Base-by-base conservation (phyloP, 1,140 invertebrate species). In the Ips typographus region DNA sequence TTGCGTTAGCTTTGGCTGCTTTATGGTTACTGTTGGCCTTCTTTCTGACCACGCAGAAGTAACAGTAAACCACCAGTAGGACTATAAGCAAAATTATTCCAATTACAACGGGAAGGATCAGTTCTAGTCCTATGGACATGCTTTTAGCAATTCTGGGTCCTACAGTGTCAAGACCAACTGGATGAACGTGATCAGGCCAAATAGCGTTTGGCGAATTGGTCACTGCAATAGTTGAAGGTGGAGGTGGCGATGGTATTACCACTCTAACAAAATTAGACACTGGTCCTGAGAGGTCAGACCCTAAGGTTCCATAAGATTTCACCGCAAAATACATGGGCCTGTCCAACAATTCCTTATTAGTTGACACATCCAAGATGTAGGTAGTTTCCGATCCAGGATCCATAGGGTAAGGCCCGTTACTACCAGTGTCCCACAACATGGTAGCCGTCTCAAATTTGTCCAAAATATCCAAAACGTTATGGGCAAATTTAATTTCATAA, bases 241-340 rank as follows among this genome's bases (percentile, higher is more conserved):
- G 81, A 44, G 80, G 82, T 8, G 83, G 83, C 8, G 81, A 82
- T 1, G 83, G 83, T 1, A 86, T 81, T 41, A 82, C 78, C 38
- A 85, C 78, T 22, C 82, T 74, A 3, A 85, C 84, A 74, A 84
- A 83, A 75, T 88, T 89, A 0, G 87, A 88, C 38, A 85, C 74
- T 2, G 83, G 82, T 1, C 84, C 83, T 4, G 77, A 75, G 47
- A 81, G 78, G 61, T 81, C 75, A 3, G 72, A 62, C 1, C 71
- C 74, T 2, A 77, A 43, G 47, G 79, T 78, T 2, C 75, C 72
- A 56, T 83, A 82, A 1, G 85, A 84, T 40, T 85, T 77, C 2
- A 88, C 75, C 22, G 84, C 83, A 69, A 88, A 82, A 71, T 82
- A 87, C 41, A 83, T 71, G 0, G 81, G 79, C 67, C 77, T 76